Conservation (phyloP, 1,140 invertebrate species). For the Brachionus asplanchnoidis region DNA sequence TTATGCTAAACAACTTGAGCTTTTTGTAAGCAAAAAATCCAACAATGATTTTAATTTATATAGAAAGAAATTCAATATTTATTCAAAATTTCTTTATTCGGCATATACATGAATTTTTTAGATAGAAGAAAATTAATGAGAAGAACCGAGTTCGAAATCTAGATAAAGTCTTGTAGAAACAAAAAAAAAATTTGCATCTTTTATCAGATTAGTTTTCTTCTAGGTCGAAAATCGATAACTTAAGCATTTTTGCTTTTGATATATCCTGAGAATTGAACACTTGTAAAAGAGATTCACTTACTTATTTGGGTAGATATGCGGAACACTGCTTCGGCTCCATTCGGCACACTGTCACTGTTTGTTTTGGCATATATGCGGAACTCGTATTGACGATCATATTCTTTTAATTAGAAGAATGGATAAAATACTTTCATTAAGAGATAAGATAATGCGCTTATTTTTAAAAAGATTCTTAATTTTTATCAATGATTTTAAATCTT, state of each 20-base stretch:
- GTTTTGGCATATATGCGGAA: constrained; percentile 28
- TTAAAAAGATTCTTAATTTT: background rate
- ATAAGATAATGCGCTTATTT: background rate
- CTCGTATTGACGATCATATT: constrained; percentile 38
- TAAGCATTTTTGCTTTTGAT: background rate
- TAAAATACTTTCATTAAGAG: background rate
- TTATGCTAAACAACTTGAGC: constrained; percentile 5
- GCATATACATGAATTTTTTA: background rate
- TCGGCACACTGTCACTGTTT: background rate
- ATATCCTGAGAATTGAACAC: background rate
- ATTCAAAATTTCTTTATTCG: background rate
- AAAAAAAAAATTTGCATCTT: constrained; percentile 23
- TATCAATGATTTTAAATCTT: background rate
- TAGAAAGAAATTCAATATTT: background rate
- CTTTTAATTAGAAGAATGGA: background rate
- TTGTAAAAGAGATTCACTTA: background rate
- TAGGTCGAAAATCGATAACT: constrained; percentile 6
- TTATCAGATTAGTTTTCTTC: constrained; percentile 23
- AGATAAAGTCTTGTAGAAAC: background rate
- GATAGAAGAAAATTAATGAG: background rate
- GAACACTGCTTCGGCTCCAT: constrained; percentile 10
- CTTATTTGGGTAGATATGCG: constrained; percentile 38
- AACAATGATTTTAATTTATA: background rate
- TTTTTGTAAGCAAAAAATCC: background rate
- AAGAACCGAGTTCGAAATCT: background rate